Conservation (phyloP, 2,797 vertebrate species). For the Silurus lanzhouensis region DNA sequence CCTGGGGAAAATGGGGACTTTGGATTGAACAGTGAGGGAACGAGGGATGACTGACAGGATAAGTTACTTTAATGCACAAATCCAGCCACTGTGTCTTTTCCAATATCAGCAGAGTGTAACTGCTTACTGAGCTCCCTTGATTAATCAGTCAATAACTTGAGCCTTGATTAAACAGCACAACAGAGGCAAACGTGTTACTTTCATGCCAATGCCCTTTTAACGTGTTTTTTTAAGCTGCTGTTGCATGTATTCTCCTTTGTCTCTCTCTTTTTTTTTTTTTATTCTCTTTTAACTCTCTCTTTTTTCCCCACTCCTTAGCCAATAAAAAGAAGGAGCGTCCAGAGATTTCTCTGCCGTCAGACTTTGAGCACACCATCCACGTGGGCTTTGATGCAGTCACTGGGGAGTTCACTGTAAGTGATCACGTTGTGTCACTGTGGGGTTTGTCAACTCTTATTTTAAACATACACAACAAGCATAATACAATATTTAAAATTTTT, state of each 20-base stretch:
- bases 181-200: not conserved
- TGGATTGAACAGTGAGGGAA: not conserved
- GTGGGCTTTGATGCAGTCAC: conserved; percentile 95
- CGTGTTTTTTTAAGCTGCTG: not conserved
- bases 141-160: too few relatives aligned
- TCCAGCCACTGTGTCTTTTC: not conserved
- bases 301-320: conserved; percentile 57
- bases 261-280: too few relatives aligned
- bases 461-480: too few relatives aligned
- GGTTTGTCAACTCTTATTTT: too few relatives aligned
- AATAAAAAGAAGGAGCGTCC: conserved; percentile 92
- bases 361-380: conserved; percentile 95
- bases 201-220: not conserved
- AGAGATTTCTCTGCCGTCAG: conserved; percentile 92
- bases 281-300: not conserved
- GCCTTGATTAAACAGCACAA: not conserved
- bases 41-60: not conserved
- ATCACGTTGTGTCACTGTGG: not conserved
- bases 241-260: too few relatives aligned
- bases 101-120: not conserved
- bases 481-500: too few relatives aligned
- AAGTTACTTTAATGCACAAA: not conserved
- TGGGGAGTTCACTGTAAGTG: conserved; percentile 93
- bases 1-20: not conserved
- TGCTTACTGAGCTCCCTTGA: not conserved